Evolutionary conservation across 2,888 invertebrate species (phyloP).

Genomic region (Nowickia ferox): DNA sequence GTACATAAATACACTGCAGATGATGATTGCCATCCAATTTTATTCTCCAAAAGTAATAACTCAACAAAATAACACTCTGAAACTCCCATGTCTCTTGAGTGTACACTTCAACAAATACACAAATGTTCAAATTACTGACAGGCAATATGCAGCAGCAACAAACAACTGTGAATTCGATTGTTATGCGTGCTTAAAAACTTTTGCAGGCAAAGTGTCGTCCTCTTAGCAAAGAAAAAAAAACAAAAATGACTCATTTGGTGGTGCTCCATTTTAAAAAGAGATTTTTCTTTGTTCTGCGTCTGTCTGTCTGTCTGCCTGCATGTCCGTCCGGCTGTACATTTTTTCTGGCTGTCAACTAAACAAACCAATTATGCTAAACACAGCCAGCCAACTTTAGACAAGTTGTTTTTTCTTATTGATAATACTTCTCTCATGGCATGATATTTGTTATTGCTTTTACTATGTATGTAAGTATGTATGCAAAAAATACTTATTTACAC

Average conservation of each 20-base stretch:
- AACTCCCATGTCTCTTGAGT: constrained; percentile 53
- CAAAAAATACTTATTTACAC: too few species aligned
- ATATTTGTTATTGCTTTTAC: background rate
- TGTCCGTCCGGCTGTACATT: background rate
- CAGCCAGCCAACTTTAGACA: background rate
- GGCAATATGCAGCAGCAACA: background rate
- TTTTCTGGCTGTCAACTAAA: background rate
- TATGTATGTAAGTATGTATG: constrained; percentile 1
- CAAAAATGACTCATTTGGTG: constrained; percentile 54
- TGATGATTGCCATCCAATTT: background rate
- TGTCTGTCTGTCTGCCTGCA: background rate
- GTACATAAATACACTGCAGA: background rate
- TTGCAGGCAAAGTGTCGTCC: background rate
- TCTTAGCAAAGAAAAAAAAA: background rate
- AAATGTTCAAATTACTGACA: constrained; percentile 41
- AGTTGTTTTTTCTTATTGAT: constrained; percentile 29
- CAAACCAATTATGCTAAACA: constrained; percentile 7
- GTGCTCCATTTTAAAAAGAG: background rate
- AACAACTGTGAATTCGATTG: background rate
- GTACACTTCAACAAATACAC: constrained; percentile 44
- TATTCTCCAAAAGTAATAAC: constrained; percentile 20
- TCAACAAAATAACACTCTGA: constrained; percentile 32
- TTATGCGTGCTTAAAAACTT: constrained; percentile 15
- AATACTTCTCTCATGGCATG: background rate
- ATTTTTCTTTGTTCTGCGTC: background rate